Evolutionary conservation across 2,797 vertebrate species (phyloP).

Genomic region (Typhlichthys subterraneus): DNA sequence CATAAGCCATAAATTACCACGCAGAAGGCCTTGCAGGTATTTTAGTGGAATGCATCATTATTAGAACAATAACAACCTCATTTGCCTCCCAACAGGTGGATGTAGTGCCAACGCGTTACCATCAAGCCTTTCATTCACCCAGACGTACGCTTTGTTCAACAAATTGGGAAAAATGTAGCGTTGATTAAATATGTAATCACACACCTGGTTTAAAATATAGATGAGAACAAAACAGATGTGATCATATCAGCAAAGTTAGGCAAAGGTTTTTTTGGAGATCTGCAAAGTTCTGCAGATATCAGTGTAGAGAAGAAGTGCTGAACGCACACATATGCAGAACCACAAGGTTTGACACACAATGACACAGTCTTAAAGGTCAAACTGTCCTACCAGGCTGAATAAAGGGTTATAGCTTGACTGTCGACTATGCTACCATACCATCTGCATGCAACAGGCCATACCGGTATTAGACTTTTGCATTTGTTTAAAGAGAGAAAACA

Average conservation of each 20-base stretch:
- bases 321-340: too few relatives aligned
- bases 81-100: conserved; percentile 35
- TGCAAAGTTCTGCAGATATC: too few relatives aligned
- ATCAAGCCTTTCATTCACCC: conserved; percentile 19
- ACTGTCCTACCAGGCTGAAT: too few relatives aligned
- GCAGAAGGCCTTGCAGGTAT: conserved; percentile 18
- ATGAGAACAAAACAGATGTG: conserved; percentile 4
- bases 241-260: not conserved
- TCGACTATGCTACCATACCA: too few relatives aligned
- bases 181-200: conserved; percentile 12
- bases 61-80: conserved; percentile 35
- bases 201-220: conserved; percentile 6
- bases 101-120: not conserved
- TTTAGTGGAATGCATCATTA: conserved; percentile 34
- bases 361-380: too few relatives aligned
- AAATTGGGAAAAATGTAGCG: conserved; percentile 17
- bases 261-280: not conserved
- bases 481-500: too few relatives aligned
- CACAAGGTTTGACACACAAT: too few relatives aligned
- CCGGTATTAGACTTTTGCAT: too few relatives aligned
- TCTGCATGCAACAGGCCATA: too few relatives aligned
- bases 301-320: too few relatives aligned
- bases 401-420: too few relatives aligned
- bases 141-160: conserved; percentile 23
- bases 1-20: conserved; percentile 54